phyloP scores from a whole-genome alignment of 2,113 vertebrate species.

The Macrotus californicus region DNA sequence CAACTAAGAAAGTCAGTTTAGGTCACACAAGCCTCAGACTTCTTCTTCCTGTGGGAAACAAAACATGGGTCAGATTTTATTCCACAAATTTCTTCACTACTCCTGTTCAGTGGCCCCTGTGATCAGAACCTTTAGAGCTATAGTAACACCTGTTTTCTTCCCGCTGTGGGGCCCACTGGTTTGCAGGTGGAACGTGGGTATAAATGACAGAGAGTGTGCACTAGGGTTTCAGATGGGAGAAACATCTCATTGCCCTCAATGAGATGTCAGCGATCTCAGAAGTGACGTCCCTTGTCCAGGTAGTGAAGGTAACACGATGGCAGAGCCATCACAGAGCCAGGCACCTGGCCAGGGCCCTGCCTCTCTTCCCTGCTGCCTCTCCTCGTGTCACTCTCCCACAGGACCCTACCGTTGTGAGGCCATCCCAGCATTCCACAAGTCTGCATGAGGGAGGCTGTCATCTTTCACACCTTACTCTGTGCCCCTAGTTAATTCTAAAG shows the following conservation, averaged over 20 bases:
- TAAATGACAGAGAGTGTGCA: neutral
- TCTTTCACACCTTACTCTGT: neutral
- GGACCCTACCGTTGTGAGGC: neutral
- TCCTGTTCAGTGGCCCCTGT: neutral
- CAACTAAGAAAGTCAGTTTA: neutral
- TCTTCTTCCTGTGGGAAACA: neutral
- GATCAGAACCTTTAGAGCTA: neutral
- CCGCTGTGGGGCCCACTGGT: neutral
- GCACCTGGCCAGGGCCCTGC: neutral
- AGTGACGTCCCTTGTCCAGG: neutral
- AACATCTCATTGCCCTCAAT: neutral
- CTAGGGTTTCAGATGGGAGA: neutral
- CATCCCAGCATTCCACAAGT: neutral
- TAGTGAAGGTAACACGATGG: neutral
- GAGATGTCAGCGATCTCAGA: neutral
- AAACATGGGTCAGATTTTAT: neutral
- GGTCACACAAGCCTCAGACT: neutral
- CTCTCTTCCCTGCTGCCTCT: neutral
- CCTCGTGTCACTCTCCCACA: neutral
- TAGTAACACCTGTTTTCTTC: neutral
- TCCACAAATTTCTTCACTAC: neutral
- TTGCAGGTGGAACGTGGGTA: neutral
- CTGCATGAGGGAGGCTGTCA: neutral
- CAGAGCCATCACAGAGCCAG: neutral
- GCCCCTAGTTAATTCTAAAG: neutral